Percentiles rank a stretch among this genome's conserved stretches.
phyloP scores from a whole-genome alignment of 2,888 invertebrate species.

The Julus scanicus region DNA sequence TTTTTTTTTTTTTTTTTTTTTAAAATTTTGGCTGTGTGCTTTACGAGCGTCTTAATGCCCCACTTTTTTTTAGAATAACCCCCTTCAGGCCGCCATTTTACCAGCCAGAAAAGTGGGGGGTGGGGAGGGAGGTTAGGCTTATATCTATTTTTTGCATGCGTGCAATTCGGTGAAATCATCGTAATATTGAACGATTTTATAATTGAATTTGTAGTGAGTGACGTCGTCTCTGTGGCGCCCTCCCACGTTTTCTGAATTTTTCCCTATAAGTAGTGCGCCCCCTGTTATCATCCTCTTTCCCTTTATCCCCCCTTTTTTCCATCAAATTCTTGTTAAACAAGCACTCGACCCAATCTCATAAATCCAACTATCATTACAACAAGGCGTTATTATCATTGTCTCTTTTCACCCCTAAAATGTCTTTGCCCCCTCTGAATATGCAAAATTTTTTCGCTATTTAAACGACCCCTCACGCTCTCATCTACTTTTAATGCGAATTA shows the following conservation, averaged over 20 bases:
- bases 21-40: neutral
- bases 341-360: conserved; percentile 50
- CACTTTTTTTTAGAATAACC: neutral
- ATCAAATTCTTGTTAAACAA: conserved; percentile 51
- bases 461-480: conserved; percentile 13
- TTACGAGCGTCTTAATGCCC: neutral
- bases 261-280: neutral
- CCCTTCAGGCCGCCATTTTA: conserved; percentile 6
- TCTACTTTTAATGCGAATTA: conserved; percentile 41
- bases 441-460: conserved; percentile 24
- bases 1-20: neutral
- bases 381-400: conserved; percentile 48
- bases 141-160: conserved; percentile 36
- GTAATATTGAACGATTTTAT: conserved; percentile 47
- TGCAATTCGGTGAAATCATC: conserved; percentile 42
- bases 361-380: conserved; percentile 53
- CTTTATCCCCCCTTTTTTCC: conserved; percentile 24
- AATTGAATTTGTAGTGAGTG: conserved; percentile 45
- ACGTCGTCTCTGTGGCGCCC: conserved; percentile 41
- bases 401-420: conserved; percentile 48
- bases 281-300: neutral
- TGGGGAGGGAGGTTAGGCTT: neutral
- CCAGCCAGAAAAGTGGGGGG: neutral
- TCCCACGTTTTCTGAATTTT: neutral
- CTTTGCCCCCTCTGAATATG: conserved; percentile 48